Evolutionary conservation across 2,113 vertebrate species (phyloP), one percentile per base, ranked within the genome.

Genomic region (Sterrhoptilus dennistouni): DNA sequence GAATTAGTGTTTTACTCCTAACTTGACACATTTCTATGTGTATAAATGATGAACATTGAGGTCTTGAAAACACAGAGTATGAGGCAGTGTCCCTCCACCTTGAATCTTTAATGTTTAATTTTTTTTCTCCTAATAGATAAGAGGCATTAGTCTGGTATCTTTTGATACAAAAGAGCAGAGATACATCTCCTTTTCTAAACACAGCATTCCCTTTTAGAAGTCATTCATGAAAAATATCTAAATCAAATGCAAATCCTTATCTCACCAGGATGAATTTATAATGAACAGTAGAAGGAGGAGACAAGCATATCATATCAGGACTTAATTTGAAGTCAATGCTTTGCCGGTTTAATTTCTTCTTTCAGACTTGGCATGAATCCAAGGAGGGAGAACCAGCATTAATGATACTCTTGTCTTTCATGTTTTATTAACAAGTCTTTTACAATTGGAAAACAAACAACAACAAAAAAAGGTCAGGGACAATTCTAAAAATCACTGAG

Each of bases 301-400:
- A 80, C 38, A 80, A 86, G 59, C 21, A 83, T 19, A 87, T 89
- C 20, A 36, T 52, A 89, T 31, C 91, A 82, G 90, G 54, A 80
- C n/a, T 85, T 87, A 94, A 93, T 96, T 47, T 91, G 79, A 78
- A 96, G 68, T 88, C 68, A 90, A 93, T 42, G 33, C 25, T 93
- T 83, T 63, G 14, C 84, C 75, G 40, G 3, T 82, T 89, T 92
- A 92, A 56, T 75, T 90, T 89, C 74, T 84, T 92, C 64, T 79
- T 88, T 85, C 71, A 88, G 31, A 88, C 56, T 85, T 92, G 82
- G n/a, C 68, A 80, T 5, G 52, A 79, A 74, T 83, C 66, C 66
- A 86, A 60, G 70, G 52, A 87, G 16, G 42, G 19, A 80, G 47
- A 83, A 52, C 36, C 57, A 57, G 59, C 89, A 93, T 60, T 93